phyloP scores from a whole-genome alignment of 2,888 invertebrate genomes.

The Trachelus stipa region DNA sequence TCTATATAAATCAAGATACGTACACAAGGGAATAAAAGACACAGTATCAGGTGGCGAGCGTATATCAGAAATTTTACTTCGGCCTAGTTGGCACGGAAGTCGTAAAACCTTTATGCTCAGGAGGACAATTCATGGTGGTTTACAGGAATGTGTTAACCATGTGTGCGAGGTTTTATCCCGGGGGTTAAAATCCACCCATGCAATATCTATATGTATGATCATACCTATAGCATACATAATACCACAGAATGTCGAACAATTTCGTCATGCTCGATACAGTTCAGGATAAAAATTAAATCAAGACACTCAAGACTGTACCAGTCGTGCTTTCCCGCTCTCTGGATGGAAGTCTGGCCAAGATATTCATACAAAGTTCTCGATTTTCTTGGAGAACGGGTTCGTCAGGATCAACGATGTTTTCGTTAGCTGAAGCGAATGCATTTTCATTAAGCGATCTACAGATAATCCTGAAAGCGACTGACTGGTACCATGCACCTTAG shows the following conservation, averaged over 20 bases:
- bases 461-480: neutral
- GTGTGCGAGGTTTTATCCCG: neutral
- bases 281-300: neutral
- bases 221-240: neutral
- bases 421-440: neutral
- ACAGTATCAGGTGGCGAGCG: conserved; percentile 10
- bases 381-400: neutral
- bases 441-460: neutral
- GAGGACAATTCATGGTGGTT: conserved; percentile 9
- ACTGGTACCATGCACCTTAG: neutral
- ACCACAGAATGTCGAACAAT: neutral
- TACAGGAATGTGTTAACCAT: conserved; percentile 5
- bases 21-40: conserved; percentile 5
- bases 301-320: neutral
- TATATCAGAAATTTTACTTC: conserved; percentile 12
- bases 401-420: neutral
- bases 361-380: neutral
- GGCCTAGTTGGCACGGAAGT: conserved; percentile 12
- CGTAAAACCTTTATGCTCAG: conserved; percentile 12
- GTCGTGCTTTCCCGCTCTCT: neutral
- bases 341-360: neutral
- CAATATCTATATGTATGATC: neutral
- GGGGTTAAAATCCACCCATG: neutral
- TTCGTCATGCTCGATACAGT: neutral
- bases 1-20: conserved; percentile 2